Percentiles rank a stretch among this genome's conserved stretches.
Conservation (phyloP, 2,888 invertebrate species). For the Scelioninae gen. 1 region DNA sequence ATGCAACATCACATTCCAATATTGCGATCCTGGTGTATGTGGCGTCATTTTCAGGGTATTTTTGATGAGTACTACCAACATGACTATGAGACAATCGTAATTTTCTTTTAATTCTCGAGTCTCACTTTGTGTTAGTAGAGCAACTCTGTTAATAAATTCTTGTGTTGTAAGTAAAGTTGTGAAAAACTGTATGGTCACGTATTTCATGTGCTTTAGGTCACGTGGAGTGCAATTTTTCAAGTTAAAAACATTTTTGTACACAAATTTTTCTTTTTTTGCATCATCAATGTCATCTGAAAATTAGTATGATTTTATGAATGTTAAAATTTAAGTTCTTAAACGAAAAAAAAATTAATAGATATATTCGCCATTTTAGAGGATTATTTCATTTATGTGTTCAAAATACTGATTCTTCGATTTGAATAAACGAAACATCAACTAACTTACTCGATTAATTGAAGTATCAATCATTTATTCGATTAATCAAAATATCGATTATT, state of each 20-base stretch:
- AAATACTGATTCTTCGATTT: no score
- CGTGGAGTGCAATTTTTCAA: constrained; percentile 88
- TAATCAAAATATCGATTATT: no score
- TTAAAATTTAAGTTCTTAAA: no score
- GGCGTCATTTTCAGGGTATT: no score
- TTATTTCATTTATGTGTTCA: no score
- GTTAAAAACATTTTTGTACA: constrained; percentile 86
- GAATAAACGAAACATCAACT: no score
- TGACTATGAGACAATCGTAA: constrained; percentile 89
- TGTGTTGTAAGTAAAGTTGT: constrained; percentile 88
- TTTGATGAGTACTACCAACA: constrained; percentile 80
- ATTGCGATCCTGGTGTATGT: no score
- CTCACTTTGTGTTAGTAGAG: constrained; percentile 85
- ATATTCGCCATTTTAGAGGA: no score
- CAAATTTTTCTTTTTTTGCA: constrained; percentile 54
- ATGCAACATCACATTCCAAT: constrained; percentile 87
- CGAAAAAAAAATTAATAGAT: no score
- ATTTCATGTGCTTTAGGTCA: constrained; percentile 94
- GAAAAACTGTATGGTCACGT: constrained; percentile 90
- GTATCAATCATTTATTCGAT: no score
- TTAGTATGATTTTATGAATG: no score
- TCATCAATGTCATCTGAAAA: constrained; percentile 19
- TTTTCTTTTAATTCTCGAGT: constrained; percentile 86
- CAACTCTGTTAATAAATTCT: constrained; percentile 89
- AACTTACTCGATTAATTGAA: no score